phyloP scores from a whole-genome alignment of 2,797 vertebrate genomes.

The Pseudochirops corinnae region DNA sequence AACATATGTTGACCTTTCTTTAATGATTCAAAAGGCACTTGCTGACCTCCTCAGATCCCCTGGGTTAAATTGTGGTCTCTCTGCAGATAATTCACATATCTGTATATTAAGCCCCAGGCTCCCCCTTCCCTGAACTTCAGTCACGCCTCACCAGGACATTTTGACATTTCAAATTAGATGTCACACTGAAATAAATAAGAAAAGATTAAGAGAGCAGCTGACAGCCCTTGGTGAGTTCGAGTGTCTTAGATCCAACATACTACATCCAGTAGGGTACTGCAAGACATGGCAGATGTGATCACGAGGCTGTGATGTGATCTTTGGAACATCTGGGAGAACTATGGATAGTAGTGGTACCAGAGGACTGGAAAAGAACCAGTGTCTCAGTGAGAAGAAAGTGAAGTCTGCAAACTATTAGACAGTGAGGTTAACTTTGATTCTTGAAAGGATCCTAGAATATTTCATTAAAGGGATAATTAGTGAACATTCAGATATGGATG shows the following conservation, averaged over 20 bases:
- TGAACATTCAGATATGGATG: neutral
- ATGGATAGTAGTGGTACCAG: too few species aligned
- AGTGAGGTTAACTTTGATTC: neutral
- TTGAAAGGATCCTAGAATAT: neutral
- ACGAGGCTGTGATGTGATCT: neutral
- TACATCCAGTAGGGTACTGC: neutral
- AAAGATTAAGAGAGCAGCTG: neutral
- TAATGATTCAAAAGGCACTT: too few species aligned
- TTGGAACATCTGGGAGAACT: neutral
- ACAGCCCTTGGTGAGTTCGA: neutral
- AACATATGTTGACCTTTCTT: too few species aligned
- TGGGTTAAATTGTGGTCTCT: too few species aligned
- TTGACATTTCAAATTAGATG: too few species aligned
- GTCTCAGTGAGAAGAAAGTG: neutral
- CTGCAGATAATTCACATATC: too few species aligned
- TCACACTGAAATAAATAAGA: neutral
- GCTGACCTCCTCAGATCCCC: too few species aligned
- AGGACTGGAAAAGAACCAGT: neutral
- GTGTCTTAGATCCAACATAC: neutral
- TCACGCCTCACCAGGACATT: too few species aligned
- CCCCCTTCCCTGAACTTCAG: too few species aligned
- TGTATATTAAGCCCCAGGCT: too few species aligned
- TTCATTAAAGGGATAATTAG: neutral
- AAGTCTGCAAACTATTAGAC: neutral
- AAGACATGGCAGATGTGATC: neutral